Conservation (phyloP, 2,888 invertebrate species). For the Caenorhabditis doughertyi region DNA sequence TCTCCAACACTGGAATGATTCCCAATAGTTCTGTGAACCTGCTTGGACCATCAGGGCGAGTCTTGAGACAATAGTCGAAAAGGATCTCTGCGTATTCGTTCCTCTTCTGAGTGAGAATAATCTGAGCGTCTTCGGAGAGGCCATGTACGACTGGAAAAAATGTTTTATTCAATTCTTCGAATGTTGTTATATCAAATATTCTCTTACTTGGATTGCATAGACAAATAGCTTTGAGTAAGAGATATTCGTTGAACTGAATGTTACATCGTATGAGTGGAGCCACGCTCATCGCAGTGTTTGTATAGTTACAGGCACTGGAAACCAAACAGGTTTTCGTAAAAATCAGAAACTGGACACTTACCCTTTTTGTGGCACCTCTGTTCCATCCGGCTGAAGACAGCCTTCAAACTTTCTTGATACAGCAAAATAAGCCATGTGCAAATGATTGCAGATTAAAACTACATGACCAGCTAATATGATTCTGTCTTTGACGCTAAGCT, state of each 20-base stretch:
- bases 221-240: constrained; percentile 29
- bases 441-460: constrained; percentile 19
- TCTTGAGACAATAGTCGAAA: neutral
- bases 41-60: neutral
- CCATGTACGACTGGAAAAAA: constrained; percentile 29
- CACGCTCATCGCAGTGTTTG: too few species aligned
- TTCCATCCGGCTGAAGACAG: constrained; percentile 19
- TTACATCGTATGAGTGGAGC: constrained; percentile 27
- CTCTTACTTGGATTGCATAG: constrained; percentile 38
- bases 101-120: too few species aligned
- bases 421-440: constrained; percentile 5
- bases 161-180: too few species aligned
- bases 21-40: neutral
- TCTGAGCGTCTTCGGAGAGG: constrained; percentile 38
- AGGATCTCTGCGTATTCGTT: neutral
- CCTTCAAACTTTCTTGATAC: constrained; percentile 7
- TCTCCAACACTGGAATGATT: neutral
- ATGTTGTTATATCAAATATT: too few species aligned
- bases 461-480: constrained; percentile 1
- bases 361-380: neutral
- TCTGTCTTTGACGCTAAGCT: constrained; percentile 6
- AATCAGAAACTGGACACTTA: too few species aligned
- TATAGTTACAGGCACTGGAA: constrained; percentile 2
- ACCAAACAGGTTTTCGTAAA: too few species aligned
- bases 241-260: neutral